These are phyloP conservation scores for Atherinomorus stipes DNA, from an alignment of 2,113 vertebrate genomes.

Conservation along the genomic window DNA sequence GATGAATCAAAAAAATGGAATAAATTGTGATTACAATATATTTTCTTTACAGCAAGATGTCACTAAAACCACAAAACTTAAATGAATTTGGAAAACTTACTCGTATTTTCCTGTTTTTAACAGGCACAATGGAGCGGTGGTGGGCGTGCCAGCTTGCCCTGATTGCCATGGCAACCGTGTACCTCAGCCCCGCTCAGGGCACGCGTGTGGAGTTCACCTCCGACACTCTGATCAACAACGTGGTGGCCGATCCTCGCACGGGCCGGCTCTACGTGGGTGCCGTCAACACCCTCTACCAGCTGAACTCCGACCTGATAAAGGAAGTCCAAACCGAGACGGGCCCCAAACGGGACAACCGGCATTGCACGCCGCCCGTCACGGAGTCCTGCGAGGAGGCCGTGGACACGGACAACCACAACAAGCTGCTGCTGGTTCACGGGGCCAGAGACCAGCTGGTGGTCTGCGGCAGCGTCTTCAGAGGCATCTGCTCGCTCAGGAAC, in stretches of 20 bases:
- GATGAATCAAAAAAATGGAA: too few relatives aligned
- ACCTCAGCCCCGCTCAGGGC: conserved; percentile 27
- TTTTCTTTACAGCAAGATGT: not conserved
- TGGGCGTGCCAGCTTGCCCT: conserved; percentile 58
- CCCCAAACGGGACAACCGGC: conserved; percentile 86
- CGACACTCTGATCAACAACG: conserved; percentile 87
- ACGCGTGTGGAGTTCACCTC: conserved; percentile 74
- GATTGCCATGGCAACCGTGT: conserved; percentile 25
- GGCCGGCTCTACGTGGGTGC: conserved; percentile 91
- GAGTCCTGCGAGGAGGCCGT: conserved; percentile 83
- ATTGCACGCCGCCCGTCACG: conserved; percentile 92
- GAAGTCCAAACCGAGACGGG: conserved; percentile 77
- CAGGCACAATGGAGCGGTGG: conserved; percentile 77
- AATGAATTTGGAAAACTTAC: too few relatives aligned
- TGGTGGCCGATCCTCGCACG: conserved; percentile 84
- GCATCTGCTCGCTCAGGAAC: conserved; percentile 91
- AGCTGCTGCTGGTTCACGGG: conserved; percentile 89
- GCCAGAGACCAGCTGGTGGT: conserved; percentile 82
- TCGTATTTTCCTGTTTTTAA: not conserved
- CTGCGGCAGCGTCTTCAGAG: conserved; percentile 94
- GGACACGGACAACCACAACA: conserved; percentile 89
- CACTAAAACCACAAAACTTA: not conserved
- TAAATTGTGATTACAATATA: too few relatives aligned
- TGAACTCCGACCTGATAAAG: conserved; percentile 77
- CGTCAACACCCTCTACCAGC: conserved; percentile 90